phyloP scores from a whole-genome alignment of 2,113 vertebrate genomes.

The Gambusia affinis region DNA sequence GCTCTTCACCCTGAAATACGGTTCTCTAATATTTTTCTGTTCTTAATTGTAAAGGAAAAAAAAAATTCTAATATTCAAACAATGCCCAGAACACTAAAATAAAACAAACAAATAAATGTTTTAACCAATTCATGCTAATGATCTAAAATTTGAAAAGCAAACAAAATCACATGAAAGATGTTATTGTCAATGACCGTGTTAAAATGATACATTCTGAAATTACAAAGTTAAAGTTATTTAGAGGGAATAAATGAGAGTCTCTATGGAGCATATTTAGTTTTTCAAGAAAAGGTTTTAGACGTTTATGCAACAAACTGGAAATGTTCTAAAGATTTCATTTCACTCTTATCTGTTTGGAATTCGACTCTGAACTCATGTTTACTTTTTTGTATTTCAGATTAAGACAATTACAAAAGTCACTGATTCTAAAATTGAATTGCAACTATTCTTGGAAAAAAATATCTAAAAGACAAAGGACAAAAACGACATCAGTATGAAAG shows the following conservation, averaged over 20 bases:
- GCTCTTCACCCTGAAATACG: slow-evolving; percentile 16
- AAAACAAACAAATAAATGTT: neutral
- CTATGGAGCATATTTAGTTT: too few relatives aligned
- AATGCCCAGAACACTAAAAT: neutral
- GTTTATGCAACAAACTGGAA: neutral
- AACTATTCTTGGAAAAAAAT: too few relatives aligned
- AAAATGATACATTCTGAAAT: neutral
- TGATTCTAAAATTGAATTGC: too few relatives aligned
- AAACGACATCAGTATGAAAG: too few relatives aligned
- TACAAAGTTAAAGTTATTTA: neutral
- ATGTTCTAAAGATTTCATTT: too few relatives aligned
- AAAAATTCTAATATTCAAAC: neutral
- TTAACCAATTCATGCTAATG: neutral
- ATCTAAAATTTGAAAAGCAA: neutral
- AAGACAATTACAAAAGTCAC: too few relatives aligned
- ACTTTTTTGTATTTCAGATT: too few relatives aligned
- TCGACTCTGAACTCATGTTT: too few relatives aligned
- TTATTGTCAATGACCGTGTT: too few relatives aligned
- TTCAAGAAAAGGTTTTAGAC: neutral
- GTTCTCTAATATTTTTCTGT: neutral
- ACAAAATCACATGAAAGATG: neutral
- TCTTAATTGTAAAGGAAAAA: neutral
- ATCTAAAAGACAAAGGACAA: too few relatives aligned
- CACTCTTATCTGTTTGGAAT: too few relatives aligned
- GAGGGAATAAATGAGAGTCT: neutral